phyloP scores from a whole-genome alignment of 2,797 vertebrate species.

The Avahi laniger region DNA sequence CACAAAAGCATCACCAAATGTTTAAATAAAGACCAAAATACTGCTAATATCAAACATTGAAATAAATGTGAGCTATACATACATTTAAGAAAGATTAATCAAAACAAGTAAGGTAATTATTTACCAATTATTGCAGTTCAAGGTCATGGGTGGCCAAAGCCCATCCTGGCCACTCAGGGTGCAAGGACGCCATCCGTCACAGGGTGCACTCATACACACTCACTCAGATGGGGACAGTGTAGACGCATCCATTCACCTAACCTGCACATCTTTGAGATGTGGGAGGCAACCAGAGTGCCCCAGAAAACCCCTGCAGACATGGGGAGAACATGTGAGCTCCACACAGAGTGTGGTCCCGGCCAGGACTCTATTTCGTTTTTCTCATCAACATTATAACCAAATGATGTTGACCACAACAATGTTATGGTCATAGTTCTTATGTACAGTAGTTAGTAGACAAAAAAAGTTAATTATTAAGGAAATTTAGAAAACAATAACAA shows the following conservation, averaged over 20 bases:
- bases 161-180: not conserved
- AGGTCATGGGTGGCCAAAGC: not conserved
- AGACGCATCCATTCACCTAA: not conserved
- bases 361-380: not conserved
- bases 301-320: not conserved
- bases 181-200: not conserved
- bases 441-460: not conserved
- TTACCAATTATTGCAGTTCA: not conserved
- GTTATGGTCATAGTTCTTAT: not conserved
- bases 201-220: rapidly evolving
- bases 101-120: not conserved
- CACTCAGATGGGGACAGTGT: not conserved
- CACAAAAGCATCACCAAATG: not conserved
- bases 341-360: not conserved
- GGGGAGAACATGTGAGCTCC: not conserved
- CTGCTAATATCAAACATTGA: not conserved
- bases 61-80: not conserved
- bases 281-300: not conserved
- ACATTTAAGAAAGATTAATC: not conserved
- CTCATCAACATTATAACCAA: not conserved
- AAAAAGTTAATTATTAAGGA: not conserved
- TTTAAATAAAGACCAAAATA: not conserved
- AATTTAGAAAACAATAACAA: not conserved
- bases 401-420: not conserved
- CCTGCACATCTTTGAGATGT: not conserved